Base-by-base conservation (phyloP, 1,140 invertebrate genomes). In the Heliconius himera region DNA sequence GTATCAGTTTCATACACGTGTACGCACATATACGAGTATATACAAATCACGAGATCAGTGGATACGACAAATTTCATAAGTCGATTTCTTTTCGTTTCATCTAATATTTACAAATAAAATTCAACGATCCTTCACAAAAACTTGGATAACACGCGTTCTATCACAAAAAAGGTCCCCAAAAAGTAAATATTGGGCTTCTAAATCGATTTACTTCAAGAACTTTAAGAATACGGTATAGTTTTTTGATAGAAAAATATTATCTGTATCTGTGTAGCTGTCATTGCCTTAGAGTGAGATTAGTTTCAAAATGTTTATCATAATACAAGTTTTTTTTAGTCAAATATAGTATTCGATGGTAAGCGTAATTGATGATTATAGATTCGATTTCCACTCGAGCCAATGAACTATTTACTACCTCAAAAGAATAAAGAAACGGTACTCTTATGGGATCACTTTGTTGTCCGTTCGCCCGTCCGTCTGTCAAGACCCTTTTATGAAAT, bases 261-360 rank as follows among this genome's bases (percentile, higher is more conserved):
- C 20, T 73, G 73, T 78, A 66, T 79, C 71, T 82, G 36, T 73
- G 33, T 70, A 70, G 71, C 33, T 22, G 38, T 56, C 38, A 82
- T 82, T 82, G 78, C 46, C 78, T 80, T 82, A 80, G 78, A 82
- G 78, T 82, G 72, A 38, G 73, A 74, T 75, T 74, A 56, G 72
- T 73, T 60, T 54, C 46, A 56, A 51, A 41, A 36, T 77, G 78
- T 80, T 80, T 51, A 41, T 78, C 60, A 80, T 82, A 77, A 82
- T 82, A 75, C 49, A 20, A 51, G 18, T 46, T 11, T 41, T 13
- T 46, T 46, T 51, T 8, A 51, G 49, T 1, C 49, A 51, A 51
- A 8, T 18, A 20, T 8, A 51, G 6, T 49, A 16, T 18, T 46
- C 1, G 41, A 46, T 1, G 11, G 41, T 46, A 46, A 46, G 41